Conservation (phyloP, 2,113 vertebrate species). For the Rallus limicola region DNA sequence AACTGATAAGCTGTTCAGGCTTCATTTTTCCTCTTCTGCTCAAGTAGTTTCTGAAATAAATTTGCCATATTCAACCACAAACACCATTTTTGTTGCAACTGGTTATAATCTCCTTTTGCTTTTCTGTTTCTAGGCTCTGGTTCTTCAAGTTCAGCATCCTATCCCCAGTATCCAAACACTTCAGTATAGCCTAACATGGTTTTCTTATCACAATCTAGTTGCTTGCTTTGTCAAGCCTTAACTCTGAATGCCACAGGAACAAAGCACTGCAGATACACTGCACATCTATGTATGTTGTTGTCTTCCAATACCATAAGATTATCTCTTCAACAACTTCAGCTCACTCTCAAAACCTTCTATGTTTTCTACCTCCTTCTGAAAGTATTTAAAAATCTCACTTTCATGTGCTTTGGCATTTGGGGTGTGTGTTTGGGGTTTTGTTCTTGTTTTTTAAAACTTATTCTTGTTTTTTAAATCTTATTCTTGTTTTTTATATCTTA, state of each 20-base stretch:
- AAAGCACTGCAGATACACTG: neutral
- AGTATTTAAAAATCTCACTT: neutral
- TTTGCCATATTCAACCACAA: neutral
- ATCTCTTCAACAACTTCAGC: neutral
- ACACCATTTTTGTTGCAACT: neutral
- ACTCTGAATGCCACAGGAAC: neutral
- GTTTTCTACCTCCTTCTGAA: neutral
- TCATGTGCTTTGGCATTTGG: neutral
- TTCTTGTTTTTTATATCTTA: neutral
- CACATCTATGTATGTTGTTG: neutral
- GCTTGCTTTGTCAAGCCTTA: neutral
- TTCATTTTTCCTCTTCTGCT: neutral
- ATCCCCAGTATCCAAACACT: neutral
- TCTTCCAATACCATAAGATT: neutral
- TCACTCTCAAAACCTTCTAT: neutral
- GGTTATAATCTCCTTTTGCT: neutral
- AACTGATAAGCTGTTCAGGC: neutral
- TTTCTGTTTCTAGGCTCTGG: neutral
- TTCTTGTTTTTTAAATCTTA: neutral
- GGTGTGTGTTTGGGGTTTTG: neutral
- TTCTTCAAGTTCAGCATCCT: neutral
- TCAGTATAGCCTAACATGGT: neutral
- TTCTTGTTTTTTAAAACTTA: neutral
- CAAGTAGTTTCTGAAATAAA: neutral
- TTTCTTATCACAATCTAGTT: neutral